phyloP scores from a whole-genome alignment of 64 coral and sea anemone species.

The Montipora foliosa region DNA sequence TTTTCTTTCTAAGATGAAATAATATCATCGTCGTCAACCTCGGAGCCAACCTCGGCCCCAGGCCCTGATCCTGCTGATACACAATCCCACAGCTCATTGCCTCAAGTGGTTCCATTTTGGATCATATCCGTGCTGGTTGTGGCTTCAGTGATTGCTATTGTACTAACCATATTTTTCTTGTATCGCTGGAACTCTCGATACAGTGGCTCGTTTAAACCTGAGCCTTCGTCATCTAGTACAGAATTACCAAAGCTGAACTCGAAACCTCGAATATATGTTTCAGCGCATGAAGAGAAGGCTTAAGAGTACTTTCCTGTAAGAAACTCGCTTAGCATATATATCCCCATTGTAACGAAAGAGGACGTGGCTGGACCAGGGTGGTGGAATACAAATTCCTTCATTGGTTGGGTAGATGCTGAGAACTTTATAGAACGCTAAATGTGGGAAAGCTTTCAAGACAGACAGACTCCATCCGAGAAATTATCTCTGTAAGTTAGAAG shows the following conservation, averaged over 20 bases:
- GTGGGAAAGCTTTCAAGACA: background rate
- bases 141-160: constrained; percentile 40
- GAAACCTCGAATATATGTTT: constrained; percentile 40
- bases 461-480: no score
- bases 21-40: constrained; percentile 1
- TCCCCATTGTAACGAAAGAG: background rate
- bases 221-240: constrained; percentile 29
- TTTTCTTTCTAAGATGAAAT: background rate
- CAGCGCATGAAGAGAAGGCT: constrained; percentile 3
- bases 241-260: constrained; percentile 13
- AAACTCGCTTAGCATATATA: background rate
- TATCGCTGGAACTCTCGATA: constrained; percentile 78
- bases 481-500: no score
- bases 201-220: constrained; percentile 70
- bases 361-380: background rate
- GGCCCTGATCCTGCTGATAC: background rate
- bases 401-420: background rate
- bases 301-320: background rate
- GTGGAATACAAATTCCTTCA: background rate
- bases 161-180: constrained; percentile 60
- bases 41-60: background rate
- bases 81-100: background rate
- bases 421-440: background rate
- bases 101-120: constrained; percentile 64
- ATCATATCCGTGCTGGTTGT: constrained; percentile 52